Conservation (phyloP, 2,797 vertebrate species). For the Spea hammondii region DNA sequence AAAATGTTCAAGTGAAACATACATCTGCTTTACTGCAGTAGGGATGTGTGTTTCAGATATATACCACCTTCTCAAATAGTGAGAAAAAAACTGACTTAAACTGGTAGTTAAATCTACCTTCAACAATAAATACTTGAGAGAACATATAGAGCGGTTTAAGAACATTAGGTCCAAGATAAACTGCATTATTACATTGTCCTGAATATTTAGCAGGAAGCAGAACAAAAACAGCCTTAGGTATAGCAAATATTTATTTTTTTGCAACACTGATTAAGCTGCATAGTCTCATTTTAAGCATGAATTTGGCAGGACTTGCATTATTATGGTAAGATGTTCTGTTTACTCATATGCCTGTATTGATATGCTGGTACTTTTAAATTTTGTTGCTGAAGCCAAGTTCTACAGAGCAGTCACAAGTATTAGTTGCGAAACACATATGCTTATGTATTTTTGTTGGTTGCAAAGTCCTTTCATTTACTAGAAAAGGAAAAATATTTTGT, state of each 20-base stretch:
- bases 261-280: constrained; percentile 43
- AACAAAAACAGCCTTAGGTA: constrained; percentile 41
- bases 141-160: too few species aligned
- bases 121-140: too few species aligned
- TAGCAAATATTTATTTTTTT: constrained; percentile 51
- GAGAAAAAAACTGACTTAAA: too few species aligned
- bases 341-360: constrained; percentile 13
- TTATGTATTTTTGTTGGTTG: background rate
- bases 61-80: too few species aligned
- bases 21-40: too few species aligned
- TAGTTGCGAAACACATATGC: constrained; percentile 14
- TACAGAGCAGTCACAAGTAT: constrained; percentile 13
- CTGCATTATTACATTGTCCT: background rate
- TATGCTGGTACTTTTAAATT: constrained; percentile 34
- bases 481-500: too few species aligned
- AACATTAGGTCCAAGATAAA: background rate
- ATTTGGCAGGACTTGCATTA: constrained; percentile 30
- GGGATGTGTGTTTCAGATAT: too few species aligned
- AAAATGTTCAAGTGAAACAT: too few species aligned
- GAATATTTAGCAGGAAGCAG: constrained; percentile 40
- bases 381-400: constrained; percentile 11
- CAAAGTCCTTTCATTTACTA: background rate
- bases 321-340: constrained; percentile 32
- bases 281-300: constrained; percentile 27
- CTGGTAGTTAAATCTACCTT: too few species aligned